Evolutionary conservation across 2,113 vertebrate genomes (phyloP).

Genomic region (Nestor notabilis): DNA sequence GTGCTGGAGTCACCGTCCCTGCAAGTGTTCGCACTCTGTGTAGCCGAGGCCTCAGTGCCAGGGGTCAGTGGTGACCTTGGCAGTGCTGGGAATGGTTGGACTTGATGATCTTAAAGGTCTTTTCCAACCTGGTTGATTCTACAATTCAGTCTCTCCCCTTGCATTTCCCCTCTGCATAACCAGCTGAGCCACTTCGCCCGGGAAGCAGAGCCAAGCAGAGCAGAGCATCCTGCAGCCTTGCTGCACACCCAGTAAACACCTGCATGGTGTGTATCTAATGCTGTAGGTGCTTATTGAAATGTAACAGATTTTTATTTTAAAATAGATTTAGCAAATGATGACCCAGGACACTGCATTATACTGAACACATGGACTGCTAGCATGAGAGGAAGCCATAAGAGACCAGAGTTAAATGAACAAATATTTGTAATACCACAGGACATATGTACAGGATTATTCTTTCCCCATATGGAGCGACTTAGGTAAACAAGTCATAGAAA

Average conservation of each 20-base stretch:
- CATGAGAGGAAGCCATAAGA: neutral
- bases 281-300: neutral
- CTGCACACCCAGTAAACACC: accelerated
- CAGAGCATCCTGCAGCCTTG: neutral
- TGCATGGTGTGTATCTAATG: neutral
- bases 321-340: neutral
- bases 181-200: neutral
- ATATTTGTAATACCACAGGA: neutral
- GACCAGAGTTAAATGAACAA: neutral
- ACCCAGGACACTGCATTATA: neutral
- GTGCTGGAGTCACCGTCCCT: too few relatives aligned
- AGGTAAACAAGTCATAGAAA: neutral
- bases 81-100: too few relatives aligned
- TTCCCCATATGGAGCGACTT: neutral
- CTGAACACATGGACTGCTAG: neutral
- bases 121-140: too few relatives aligned
- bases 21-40: too few relatives aligned
- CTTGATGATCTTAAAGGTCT: too few relatives aligned
- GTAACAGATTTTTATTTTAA: neutral
- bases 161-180: neutral
- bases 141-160: neutral
- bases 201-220: neutral
- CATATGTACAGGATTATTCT: neutral
- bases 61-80: too few relatives aligned
- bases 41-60: too few relatives aligned